Base-by-base conservation (phyloP, 1,140 invertebrate genomes). In the Drosophila suzukii region DNA sequence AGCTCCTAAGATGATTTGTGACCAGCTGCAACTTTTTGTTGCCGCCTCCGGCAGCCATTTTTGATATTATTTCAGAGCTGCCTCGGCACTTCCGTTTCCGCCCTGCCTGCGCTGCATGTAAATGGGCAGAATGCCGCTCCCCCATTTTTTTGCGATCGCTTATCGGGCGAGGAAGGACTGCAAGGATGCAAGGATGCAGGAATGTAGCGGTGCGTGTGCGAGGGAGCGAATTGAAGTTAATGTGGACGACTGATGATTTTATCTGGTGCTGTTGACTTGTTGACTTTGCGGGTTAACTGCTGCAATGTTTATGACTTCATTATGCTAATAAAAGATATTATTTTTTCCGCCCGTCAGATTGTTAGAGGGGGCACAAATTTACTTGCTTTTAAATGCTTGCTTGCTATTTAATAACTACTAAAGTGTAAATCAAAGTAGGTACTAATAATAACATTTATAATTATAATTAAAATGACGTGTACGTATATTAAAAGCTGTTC, bases 231-330 rank as follows among this genome's bases (percentile, higher is more conserved):
- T 50, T 53, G 41, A 46, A 76, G 55, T 67, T 81, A 78, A 85
- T 78, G 82, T 78, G 82, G 82, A 60, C 72, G 80, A 89, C 75
- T 86, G 79, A 62, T 83, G 83, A 86, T 86, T 88, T 80, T 81
- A 86, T 86, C 83, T 88, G 60, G 55, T 79, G 79, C 75, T 83
- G 83, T 81, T 86, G 83, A 86, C 83, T 86, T 88, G 83, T 89
- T 86, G 82, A 86, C 82, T 88, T 82, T 75, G 49, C 60, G 84
- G 76, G 83, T 79, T 83, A 77, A 86, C 79, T 83, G 72, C 70
- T 66, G 84, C 82, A 83, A 73, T 86, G 83, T 88, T 86, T 86
- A 88, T 83, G 79, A 80, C 83, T 88, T 86, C 83, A 86, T 89
- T 86, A 81, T 89, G 83, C 83, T 86, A 88, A 86, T 86, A 88